phyloP scores from a whole-genome alignment of 2,113 vertebrate genomes.

The Ammodytes marinus region DNA sequence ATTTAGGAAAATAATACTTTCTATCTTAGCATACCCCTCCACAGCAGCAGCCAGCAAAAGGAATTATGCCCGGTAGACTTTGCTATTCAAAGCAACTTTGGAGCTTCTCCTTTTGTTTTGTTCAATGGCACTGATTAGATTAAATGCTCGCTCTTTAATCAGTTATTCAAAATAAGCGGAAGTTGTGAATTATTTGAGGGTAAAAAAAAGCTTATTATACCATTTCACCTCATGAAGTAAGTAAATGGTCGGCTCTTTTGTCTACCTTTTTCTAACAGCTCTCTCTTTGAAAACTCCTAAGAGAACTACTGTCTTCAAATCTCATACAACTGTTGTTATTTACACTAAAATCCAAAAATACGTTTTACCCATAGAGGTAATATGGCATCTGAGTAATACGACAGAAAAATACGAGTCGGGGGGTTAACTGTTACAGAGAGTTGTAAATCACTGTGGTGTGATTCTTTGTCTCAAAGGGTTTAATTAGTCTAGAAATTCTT shows the following conservation, averaged over 20 bases:
- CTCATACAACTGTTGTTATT: constrained; percentile 31
- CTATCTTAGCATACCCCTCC: constrained; percentile 99
- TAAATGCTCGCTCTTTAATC: constrained; percentile 69
- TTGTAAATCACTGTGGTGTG: constrained; percentile 88
- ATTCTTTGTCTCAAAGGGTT: constrained; percentile 87
- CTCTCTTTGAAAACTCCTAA: constrained; percentile 16
- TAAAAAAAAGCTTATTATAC: constrained; percentile 23
- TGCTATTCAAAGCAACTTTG: constrained; percentile 80
- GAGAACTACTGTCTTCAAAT: constrained; percentile 31
- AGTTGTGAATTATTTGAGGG: constrained; percentile 1
- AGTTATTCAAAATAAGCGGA: constrained; percentile 34
- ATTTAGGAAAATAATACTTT: constrained; percentile 99
- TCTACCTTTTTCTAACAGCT: constrained; percentile 12
- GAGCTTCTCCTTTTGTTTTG: constrained; percentile 75
- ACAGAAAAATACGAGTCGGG: constrained; percentile 85
- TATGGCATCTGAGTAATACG: constrained; percentile 80
- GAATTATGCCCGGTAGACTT: constrained; percentile 97
- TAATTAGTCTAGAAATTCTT: constrained; percentile 88
- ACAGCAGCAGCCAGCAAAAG: constrained; percentile 94
- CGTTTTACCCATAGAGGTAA: constrained; percentile 69
- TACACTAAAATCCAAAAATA: not conserved
- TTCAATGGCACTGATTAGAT: constrained; percentile 75
- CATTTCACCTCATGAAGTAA: constrained; percentile 5
- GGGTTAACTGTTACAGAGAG: constrained; percentile 87
- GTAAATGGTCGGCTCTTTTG: constrained; percentile 13